Conservation (phyloP, 1,140 invertebrate genomes). For the Wiebesia pumilae region DNA sequence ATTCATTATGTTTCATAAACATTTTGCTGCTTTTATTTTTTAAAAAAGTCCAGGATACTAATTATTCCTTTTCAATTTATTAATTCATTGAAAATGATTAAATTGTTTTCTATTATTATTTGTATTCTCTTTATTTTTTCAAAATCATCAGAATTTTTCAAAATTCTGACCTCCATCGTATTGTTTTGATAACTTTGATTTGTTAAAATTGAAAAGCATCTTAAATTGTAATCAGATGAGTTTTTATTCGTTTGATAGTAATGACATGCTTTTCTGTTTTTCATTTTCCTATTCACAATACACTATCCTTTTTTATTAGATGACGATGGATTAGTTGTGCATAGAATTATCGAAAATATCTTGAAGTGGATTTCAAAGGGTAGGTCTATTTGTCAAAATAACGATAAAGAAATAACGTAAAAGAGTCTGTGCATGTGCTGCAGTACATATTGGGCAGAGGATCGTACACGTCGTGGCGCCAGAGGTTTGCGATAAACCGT, state of each 20-base stretch:
- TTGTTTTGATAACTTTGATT: no score
- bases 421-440: neutral
- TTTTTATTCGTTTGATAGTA: no score
- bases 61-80: neutral
- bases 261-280: neutral
- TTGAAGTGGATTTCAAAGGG: neutral
- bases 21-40: neutral
- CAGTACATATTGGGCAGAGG: neutral
- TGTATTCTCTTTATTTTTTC: no score
- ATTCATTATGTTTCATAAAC: neutral
- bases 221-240: no score
- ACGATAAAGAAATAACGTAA: neutral
- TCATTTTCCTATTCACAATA: neutral
- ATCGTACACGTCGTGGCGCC: neutral
- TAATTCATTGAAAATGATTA: neutral
- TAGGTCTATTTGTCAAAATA: neutral
- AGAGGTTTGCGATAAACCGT: constrained; percentile 1
- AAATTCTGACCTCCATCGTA: no score
- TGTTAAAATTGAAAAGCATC: no score
- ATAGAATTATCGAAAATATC: neutral
- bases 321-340: neutral
- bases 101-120: no score
- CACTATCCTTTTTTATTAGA: neutral
- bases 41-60: neutral
- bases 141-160: no score